Base-by-base conservation (phyloP, 1,140 invertebrate species). In the Drosophila saltans region DNA sequence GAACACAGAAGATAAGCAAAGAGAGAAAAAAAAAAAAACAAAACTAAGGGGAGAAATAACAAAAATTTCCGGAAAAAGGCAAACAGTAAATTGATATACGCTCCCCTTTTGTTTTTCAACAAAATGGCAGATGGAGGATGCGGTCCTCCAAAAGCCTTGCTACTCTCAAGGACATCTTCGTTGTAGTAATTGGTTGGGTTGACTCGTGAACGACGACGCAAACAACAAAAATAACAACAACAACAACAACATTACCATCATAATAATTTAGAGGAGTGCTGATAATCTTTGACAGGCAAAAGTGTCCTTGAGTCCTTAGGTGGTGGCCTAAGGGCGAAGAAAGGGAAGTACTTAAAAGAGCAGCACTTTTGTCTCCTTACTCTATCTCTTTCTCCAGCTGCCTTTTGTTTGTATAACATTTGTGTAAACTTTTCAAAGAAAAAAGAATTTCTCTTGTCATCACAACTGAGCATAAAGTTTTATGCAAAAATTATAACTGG, bases 11-110 rank as follows among this genome's bases (percentile, higher is more conserved):
- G 81, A 77, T 71, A 77, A 77, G 77, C 61, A 40, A 11, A 40
- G 78, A 79, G 68, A 64, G 59, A 67, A 36, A 52, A 64, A 30
- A 52, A 64, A 30, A 60, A 63, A 71, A 10, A 24, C 2, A 24
- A 52, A 36, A 36, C 33, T 36, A 36, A 36, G 33, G 33, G 6
- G 33, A 36, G 33, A 36, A 36, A 36, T 36, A 36, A 36, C 33
- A 36, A 26, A 48, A 26, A 52, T 26, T 26, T 52, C 45, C 45
- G 64, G 66, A 64, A 71, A 66, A 84, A 80, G 77, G 81, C 75
- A 64, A 83, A 84, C 81, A 77, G 64, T 67, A 83, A 83, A 84
- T 83, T 84, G 77, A 83, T 83, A 84, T 77, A 80, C 64, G 81
- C 36, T 72, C 45, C 60, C 77, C 77, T 76, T 82, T 83, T 65